Evolutionary conservation across 2,113 vertebrate species (phyloP).

Genomic region (Barnardius zonarius): DNA sequence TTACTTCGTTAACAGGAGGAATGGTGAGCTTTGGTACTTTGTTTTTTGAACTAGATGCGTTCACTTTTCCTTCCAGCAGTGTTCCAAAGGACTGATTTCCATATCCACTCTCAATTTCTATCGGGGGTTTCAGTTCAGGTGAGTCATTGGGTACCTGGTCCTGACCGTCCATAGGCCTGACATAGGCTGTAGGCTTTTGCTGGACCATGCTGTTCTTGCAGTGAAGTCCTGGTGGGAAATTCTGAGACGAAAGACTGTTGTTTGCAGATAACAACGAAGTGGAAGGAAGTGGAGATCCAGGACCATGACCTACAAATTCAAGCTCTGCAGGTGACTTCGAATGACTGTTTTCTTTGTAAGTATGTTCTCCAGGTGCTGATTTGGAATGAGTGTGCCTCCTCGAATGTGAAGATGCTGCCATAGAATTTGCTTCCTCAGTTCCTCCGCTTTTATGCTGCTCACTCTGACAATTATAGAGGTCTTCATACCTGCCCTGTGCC

Average conservation of each 20-base stretch:
- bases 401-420: constrained; percentile 73
- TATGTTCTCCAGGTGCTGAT: constrained; percentile 69
- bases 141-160: constrained; percentile 90
- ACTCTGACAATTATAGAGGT: constrained; percentile 83
- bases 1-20: constrained; percentile 89
- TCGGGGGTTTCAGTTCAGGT: constrained; percentile 85
- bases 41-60: constrained; percentile 80
- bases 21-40: constrained; percentile 95
- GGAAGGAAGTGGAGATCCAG: constrained; percentile 85
- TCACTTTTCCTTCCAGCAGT: constrained; percentile 82
- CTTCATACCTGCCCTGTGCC: constrained; percentile 80
- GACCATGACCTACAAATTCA: constrained; percentile 78
- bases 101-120: constrained; percentile 86
- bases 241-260: constrained; percentile 82
- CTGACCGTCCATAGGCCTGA: constrained; percentile 94
- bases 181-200: constrained; percentile 92
- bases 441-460: constrained; percentile 81
- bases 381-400: constrained; percentile 79
- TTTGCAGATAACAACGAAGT: constrained; percentile 84
- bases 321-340: constrained; percentile 82
- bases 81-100: constrained; percentile 82
- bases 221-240: constrained; percentile 86
- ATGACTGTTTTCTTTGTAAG: constrained; percentile 81
- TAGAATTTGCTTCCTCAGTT: constrained; percentile 78
- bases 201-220: constrained; percentile 86